Conservation (phyloP, 1,140 invertebrate genomes). For the Vanessa atalanta region DNA sequence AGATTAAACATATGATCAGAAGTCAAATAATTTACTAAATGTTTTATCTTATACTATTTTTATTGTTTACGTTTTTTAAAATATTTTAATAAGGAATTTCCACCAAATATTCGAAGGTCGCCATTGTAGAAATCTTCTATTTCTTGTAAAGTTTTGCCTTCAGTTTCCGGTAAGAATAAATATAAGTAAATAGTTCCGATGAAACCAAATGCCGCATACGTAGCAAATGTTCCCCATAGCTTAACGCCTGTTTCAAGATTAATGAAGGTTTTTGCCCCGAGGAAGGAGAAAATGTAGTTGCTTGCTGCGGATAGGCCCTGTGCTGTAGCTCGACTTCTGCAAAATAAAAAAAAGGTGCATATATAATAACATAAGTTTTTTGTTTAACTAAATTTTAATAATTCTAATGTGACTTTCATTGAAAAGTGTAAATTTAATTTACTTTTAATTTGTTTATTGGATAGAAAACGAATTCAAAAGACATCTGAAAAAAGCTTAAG, state of each 20-base stretch:
- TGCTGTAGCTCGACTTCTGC: constrained; percentile 80
- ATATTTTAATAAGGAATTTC: constrained; percentile 70
- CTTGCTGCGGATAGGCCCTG: constrained; percentile 82
- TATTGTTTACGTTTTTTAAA: constrained; percentile 54
- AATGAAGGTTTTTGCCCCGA: constrained; percentile 84
- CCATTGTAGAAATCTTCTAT: constrained; percentile 84
- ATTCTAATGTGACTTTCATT: no score
- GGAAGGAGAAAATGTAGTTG: constrained; percentile 83
- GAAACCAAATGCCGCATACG: constrained; percentile 83
- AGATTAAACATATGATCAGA: no score
- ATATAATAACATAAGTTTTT: neutral
- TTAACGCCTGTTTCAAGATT: constrained; percentile 77
- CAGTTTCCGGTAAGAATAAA: constrained; percentile 89
- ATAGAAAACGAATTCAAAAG: no score
- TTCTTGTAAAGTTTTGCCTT: constrained; percentile 87
- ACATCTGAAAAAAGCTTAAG: no score
- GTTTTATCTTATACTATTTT: constrained; percentile 25
- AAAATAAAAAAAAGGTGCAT: constrained; percentile 42
- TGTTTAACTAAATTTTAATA: no score
- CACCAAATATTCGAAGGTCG: constrained; percentile 65
- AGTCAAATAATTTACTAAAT: neutral
- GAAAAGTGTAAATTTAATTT: no score
- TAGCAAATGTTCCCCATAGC: constrained; percentile 82
- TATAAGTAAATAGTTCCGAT: constrained; percentile 83
- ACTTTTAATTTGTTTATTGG: no score